phyloP scores from a whole-genome alignment of 2,113 vertebrate species.

The Syngnathoides biaculeatus region DNA sequence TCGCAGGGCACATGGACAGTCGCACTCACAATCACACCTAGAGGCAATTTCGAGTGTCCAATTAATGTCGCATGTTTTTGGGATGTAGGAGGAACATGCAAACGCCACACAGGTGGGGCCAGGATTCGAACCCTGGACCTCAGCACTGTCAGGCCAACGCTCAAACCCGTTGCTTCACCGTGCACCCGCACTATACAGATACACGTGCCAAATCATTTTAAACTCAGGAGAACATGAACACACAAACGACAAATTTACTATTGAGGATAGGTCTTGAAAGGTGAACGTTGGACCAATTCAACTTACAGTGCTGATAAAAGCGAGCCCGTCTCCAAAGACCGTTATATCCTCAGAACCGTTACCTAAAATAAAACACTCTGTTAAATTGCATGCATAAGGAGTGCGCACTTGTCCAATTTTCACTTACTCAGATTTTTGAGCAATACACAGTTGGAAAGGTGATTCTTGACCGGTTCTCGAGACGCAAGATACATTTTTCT shows the following conservation, averaged over 20 bases:
- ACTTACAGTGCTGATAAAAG: conserved; percentile 49
- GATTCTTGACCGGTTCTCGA: conserved; percentile 43
- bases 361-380: conserved; percentile 18
- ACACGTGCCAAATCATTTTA: too few species aligned
- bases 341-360: conserved; percentile 57
- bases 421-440: conserved; percentile 40
- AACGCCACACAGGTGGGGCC: too few species aligned
- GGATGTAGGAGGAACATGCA: too few species aligned
- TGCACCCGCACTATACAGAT: too few species aligned
- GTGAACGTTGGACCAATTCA: background rate
- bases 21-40: too few species aligned
- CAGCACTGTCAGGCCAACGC: too few species aligned
- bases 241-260: background rate
- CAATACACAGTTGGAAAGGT: conserved; percentile 36
- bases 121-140: too few species aligned
- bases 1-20: too few species aligned
- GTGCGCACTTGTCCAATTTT: background rate
- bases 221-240: background rate
- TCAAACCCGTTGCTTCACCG: too few species aligned
- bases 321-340: conserved; percentile 48
- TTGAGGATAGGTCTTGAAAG: background rate
- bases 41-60: too few species aligned
- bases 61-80: too few species aligned
- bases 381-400: background rate
- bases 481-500: conserved; percentile 27